Evolutionary conservation across 2,888 invertebrate genomes (phyloP).

Genomic region (Trisateles emortualis): DNA sequence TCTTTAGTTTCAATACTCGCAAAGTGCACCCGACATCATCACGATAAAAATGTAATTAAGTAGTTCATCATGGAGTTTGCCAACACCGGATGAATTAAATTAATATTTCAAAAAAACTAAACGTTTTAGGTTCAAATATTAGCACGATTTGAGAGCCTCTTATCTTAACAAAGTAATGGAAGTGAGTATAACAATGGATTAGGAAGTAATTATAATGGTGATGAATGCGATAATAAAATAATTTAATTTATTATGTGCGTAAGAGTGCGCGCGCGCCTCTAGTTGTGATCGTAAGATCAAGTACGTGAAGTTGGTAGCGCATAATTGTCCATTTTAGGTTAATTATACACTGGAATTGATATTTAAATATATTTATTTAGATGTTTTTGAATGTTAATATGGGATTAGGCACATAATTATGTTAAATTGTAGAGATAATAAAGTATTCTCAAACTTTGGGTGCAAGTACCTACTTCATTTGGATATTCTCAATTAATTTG

Average conservation of each 20-base stretch:
- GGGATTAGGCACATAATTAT: constrained; percentile 34
- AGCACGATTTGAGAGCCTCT: constrained; percentile 8
- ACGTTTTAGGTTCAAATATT: background rate
- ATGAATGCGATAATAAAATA: constrained; percentile 49
- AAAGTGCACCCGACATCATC: background rate
- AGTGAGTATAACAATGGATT: constrained; percentile 13
- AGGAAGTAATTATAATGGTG: constrained; percentile 43
- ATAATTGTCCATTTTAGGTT: constrained; percentile 63
- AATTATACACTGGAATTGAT: constrained; percentile 61
- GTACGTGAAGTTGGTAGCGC: constrained; percentile 34
- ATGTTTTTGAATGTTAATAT: constrained; percentile 40
- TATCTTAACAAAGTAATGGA: constrained; percentile 22
- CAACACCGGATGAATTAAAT: background rate
- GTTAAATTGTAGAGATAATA: constrained; percentile 35
- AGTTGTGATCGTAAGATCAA: background rate
- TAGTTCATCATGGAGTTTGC: background rate
- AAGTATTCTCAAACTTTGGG: background rate
- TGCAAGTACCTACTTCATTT: background rate
- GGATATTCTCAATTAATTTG: constrained; percentile 20
- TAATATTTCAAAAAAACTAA: background rate
- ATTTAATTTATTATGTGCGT: constrained; percentile 29
- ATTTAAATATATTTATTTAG: constrained; percentile 54
- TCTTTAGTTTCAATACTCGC: background rate
- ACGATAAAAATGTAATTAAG: background rate
- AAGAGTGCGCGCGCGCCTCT: constrained; percentile 5